Evolutionary conservation across 2,888 invertebrate species (phyloP).

Genomic region (Melinaea marsaeus): DNA sequence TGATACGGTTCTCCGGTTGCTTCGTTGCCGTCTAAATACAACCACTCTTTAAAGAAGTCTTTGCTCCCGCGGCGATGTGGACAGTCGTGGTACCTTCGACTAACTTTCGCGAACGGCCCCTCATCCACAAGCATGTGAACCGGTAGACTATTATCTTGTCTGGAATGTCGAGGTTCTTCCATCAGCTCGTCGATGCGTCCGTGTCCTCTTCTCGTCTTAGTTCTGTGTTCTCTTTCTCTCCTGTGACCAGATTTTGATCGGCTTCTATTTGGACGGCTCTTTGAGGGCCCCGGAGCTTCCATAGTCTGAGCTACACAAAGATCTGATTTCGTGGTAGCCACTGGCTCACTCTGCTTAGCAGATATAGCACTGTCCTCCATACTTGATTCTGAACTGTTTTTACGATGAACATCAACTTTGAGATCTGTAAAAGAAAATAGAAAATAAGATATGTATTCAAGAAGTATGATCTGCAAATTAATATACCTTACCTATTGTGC

Average conservation of each 20-base stretch:
- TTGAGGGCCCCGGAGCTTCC: constrained; percentile 54
- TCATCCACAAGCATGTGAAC: constrained; percentile 66
- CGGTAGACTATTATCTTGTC: constrained; percentile 54
- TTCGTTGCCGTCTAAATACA: constrained; percentile 64
- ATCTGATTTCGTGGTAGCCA: constrained; percentile 61
- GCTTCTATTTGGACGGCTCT: constrained; percentile 53
- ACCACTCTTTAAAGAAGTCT: constrained; percentile 71
- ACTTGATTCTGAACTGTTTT: constrained; percentile 92
- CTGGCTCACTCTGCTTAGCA: constrained; percentile 58
- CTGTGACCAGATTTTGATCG: constrained; percentile 58
- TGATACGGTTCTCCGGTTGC: constrained; percentile 69
- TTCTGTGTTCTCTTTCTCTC: constrained; percentile 57
- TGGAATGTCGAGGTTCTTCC: constrained; percentile 54
- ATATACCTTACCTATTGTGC: constrained; percentile 79
- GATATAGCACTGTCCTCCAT: constrained; percentile 81
- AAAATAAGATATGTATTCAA: not conserved
- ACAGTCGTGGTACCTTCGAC: constrained; percentile 65
- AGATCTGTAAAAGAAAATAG: constrained; percentile 79
- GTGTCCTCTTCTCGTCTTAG: constrained; percentile 52
- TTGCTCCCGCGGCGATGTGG: constrained; percentile 59
- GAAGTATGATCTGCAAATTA: not conserved
- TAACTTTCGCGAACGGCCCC: constrained; percentile 69
- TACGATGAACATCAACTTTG: constrained; percentile 95
- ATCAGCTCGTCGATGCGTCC: constrained; percentile 64
- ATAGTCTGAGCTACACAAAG: constrained; percentile 56